Evolutionary conservation across 2,797 vertebrate species (phyloP), one percentile per base, ranked within the genome.

Genomic region (Nannoperca obscura): DNA sequence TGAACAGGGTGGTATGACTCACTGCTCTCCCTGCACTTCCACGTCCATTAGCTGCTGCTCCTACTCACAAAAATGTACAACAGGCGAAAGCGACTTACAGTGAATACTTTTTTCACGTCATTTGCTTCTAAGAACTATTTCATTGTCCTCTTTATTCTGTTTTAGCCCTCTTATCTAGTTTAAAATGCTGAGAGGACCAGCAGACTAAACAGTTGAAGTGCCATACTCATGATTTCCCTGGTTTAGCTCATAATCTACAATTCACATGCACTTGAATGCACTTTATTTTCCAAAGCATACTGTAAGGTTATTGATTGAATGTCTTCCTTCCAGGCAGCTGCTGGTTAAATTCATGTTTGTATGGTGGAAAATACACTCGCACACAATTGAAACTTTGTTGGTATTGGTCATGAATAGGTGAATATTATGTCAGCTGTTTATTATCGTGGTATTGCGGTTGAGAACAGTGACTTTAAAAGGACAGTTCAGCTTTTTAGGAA

Each of bases 1-100:
- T 80, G 79, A 85, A 74, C 58, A 52, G 70, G 75, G 78, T 52
- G 68, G 68, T 66, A 86, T 92, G 90, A 91, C 83, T 89, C 90
- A 91, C 79, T 73, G 67, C 74, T 83, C 86, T 57, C 70, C 78
- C 62, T 69, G 38, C 73, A 38, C 78, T 84, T 81, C 24, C 24
- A 27, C 24, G 80, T 83, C 87, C 69, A 79, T 87, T 78, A 84
- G 85, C 82, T 67, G 57, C 75, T 30, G 77, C 70, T 82, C 30
- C 70, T 68, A 38, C 73, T 81, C 19, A 8, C 74, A 78, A 78
- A 67, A 52, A 38, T 71, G 87, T 71, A 85, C 14, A 24, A 85
- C 71, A 82, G 75, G 58, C 47, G n/a, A 74, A 67, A 67, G 67
- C n/a, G 20, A 79, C 76, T 84, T 76, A 71, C 34, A 42, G 55